A percentile compares a stretch with the other conserved stretches of the same genome.
Evolutionary conservation across 2,888 invertebrate species (phyloP).

Genomic region (Eupithecia inturbata): DNA sequence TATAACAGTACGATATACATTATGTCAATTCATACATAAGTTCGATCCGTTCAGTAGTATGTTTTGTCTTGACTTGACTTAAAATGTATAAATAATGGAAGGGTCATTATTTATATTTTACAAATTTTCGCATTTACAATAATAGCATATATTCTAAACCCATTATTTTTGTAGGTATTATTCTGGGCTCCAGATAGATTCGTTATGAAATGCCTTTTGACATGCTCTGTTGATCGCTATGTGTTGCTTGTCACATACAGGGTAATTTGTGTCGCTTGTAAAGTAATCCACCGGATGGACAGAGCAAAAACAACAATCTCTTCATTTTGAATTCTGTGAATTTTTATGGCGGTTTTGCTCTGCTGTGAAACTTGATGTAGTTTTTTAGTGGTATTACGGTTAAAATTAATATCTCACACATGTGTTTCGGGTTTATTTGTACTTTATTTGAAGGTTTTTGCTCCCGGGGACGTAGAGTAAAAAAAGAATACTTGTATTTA

Average conservation of each 20-base stretch:
- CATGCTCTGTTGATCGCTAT: conserved; percentile 26
- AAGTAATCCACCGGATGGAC: conserved; percentile 11
- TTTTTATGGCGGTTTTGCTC: conserved; percentile 5
- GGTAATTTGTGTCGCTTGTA: conserved; percentile 16
- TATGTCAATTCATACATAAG: too few relatives aligned
- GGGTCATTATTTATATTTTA: too few relatives aligned
- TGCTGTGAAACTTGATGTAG: conserved; percentile 4
- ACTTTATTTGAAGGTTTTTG: neutral
- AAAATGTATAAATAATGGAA: too few relatives aligned
- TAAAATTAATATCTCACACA: neutral
- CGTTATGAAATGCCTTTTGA: conserved; percentile 26
- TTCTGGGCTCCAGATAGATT: conserved; percentile 7
- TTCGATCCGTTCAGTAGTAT: too few relatives aligned
- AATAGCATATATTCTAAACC: too few relatives aligned
- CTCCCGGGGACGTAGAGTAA: neutral
- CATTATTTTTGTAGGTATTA: too few relatives aligned
- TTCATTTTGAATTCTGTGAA: conserved; percentile 10
- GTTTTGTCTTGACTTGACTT: too few relatives aligned
- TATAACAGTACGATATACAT: too few relatives aligned
- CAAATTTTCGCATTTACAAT: too few relatives aligned
- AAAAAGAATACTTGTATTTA: neutral
- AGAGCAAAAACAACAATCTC: conserved; percentile 18
- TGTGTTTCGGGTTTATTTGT: neutral
- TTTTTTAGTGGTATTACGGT: neutral
- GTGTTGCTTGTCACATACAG: conserved; percentile 19